Base-by-base conservation (phyloP, 2,888 invertebrate species). In the Drosophila infuscata region DNA sequence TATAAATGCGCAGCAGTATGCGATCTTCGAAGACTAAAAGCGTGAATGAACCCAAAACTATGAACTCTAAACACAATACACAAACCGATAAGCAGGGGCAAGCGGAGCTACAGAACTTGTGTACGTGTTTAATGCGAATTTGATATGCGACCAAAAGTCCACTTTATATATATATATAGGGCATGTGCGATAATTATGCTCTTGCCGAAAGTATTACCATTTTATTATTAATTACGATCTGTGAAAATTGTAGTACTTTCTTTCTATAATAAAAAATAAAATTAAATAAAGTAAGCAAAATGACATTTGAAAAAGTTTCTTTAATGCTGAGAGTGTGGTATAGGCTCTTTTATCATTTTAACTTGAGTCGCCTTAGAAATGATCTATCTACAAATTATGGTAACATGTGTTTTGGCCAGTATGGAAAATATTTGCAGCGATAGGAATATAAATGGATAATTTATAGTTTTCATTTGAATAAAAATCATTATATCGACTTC, bases 1-100 rank as follows among this genome's bases (percentile, higher is more conserved):
- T n/a, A 41, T 9, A 29, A 59, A 59, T 74, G 69, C 67, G 66
- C 66, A 64, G 71, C 52, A 8, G 25, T 25, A 68, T 61, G 53
- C 54, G 74, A 74, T 81, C 51, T 72, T 64, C 20, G 81, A 83
- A 81, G 75, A 81, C 78, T 81, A 74, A 70, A 72, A 36, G 29
- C 33, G 56, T 71, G 32, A 70, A 81, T 80, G 75, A 72, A 60
- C 68, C 62, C 41, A 64, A 62, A 63, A 49, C 41, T 80, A 33
- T 67, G 51, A 67, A 51, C 66, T 61, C 51, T 48, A 38, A 61
- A 25, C 9, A 8, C 46, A 46, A 46, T 15, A 8, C 30, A 53
- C 25, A 38, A 49, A 38, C 36, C 36, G 35, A 61, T 11, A 17
- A 56, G 12, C 29, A 29, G 38, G 29, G 35, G 15, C 11, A 30